Conservation (phyloP, 2,797 vertebrate genomes). For the Gallinago stenura region DNA sequence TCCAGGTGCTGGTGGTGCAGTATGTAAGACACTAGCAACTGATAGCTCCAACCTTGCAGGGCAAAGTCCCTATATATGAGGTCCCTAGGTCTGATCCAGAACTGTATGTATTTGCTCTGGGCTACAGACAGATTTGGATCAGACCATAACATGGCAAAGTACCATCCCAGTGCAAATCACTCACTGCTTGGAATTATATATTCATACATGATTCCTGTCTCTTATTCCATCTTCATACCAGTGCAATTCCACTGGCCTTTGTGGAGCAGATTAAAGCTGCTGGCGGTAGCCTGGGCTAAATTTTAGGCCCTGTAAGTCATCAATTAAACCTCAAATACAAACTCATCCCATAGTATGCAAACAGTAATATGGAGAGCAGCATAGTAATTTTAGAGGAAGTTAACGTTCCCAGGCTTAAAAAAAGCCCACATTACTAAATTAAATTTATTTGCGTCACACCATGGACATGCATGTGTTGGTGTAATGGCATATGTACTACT, state of each 20-base stretch:
- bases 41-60: not conserved
- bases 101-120: not conserved
- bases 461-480: not conserved
- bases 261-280: not conserved
- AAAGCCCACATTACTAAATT: not conserved
- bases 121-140: not conserved
- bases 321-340: not conserved
- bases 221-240: not conserved
- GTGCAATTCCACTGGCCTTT: not conserved
- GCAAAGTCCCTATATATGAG: not conserved
- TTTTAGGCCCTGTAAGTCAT: not conserved
- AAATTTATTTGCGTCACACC: not conserved
- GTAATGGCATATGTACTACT: not conserved
- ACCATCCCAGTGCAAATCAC: not conserved
- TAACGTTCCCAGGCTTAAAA: not conserved
- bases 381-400: not conserved
- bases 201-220: accelerated
- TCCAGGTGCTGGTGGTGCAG: not conserved
- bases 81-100: not conserved
- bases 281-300: not conserved
- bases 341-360: not conserved
- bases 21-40: not conserved
- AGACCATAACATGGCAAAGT: not conserved
- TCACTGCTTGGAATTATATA: accelerated
- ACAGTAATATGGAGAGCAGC: not conserved